phyloP scores from a whole-genome alignment of 2,113 vertebrate genomes.

The Grammomys dolichurus region DNA sequence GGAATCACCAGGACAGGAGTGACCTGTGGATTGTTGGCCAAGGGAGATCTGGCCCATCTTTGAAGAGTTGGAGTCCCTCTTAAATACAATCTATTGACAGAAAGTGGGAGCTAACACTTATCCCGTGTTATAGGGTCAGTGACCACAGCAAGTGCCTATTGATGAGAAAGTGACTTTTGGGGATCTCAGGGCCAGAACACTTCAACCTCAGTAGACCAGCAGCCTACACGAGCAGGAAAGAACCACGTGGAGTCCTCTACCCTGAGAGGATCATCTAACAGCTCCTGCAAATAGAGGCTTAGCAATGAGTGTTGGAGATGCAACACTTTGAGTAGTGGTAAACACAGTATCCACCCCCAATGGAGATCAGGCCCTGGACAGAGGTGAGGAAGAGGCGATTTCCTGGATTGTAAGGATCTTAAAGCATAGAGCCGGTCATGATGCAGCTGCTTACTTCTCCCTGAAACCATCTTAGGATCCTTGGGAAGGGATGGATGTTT shows the following conservation, averaged over 20 bases:
- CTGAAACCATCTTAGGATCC: not conserved
- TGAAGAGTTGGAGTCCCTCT: not conserved
- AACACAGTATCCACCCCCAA: no score
- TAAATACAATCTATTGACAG: not conserved
- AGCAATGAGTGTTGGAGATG: not conserved
- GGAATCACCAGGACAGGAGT: not conserved
- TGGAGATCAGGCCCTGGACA: no score
- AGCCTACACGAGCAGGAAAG: not conserved
- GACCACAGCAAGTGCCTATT: not conserved
- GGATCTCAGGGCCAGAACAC: not conserved
- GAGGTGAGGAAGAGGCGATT: not conserved
- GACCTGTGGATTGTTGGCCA: not conserved
- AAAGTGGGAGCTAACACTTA: not conserved
- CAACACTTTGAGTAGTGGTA: not conserved
- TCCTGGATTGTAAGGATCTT: fast-evolving
- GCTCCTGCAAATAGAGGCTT: not conserved
- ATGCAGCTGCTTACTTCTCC: not conserved
- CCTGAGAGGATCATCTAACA: no score
- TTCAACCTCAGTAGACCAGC: not conserved
- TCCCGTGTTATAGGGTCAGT: not conserved
- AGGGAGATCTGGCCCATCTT: not conserved
- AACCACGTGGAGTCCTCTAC: not conserved
- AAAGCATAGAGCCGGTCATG: not conserved
- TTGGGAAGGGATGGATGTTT: fast-evolving
- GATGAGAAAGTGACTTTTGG: not conserved